Evolutionary conservation across 2,888 invertebrate species (phyloP), one percentile per base, ranked within the genome.

Genomic region (Hypselothyrea guttata): DNA sequence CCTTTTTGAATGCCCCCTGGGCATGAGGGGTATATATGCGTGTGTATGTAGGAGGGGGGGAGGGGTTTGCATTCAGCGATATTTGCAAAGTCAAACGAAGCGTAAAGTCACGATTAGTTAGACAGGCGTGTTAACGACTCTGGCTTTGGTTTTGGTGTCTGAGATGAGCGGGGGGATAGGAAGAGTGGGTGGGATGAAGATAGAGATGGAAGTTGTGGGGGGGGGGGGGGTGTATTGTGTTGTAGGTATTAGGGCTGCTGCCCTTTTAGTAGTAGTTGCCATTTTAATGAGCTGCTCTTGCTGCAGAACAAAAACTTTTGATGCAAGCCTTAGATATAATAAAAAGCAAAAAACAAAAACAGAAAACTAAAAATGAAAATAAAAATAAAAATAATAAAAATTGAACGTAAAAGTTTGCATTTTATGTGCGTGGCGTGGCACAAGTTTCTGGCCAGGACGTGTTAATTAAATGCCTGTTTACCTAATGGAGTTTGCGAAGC

Each of bases 61-160:
- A n/a, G 15, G 42, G 47, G 41, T 64, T 71, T 64, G 70, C 62
- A 82, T 82, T 83, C 83, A 54, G 75, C 71, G 77, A 77, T 87
- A 85, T 87, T 87, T 87, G 87, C 75, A 76, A 86, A 87, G 78
- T 77, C 86, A 84, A 87, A 86, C 88, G 87, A 88, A 88, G 88
- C 86, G 86, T 86, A 83, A 88, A 87, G 87, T 86, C 85, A 86
- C 87, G 87, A 88, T 88, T 88, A 88, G 88, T 86, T 88, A 88
- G 85, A 86, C 87, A 88, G 87, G 82, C 87, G 85, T 82, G 87
- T 84, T 87, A 86, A 87, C 84, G 77, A 84, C 69, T 63, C 60
- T 60, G 56, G 74, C 70, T 75, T 71, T 69, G 62, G 65, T 71
- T 71, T 22, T 59, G 42, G 35, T 35, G 34, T 8, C 51, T 28